Evolutionary conservation across 1,140 invertebrate genomes (phyloP), one percentile per base, ranked within the genome.

Genomic region (Grapholita molesta): DNA sequence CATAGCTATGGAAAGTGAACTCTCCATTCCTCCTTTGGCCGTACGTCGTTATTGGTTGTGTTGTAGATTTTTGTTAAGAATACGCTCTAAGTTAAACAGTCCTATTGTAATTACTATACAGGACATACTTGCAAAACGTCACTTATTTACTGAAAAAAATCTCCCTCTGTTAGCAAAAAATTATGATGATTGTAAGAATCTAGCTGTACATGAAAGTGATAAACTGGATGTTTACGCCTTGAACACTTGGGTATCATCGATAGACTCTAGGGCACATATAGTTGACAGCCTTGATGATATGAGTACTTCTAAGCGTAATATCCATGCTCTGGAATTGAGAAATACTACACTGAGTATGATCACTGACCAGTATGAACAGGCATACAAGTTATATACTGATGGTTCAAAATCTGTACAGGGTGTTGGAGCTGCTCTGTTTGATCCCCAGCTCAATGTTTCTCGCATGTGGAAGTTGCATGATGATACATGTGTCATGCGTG

Each of bases 1-100:
- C 15, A 9, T 24, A 30, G 66, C 23, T 11, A 68, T 68, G 66
- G 66, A 68, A 42, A 55, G 48, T 68, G 66, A 68, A 33, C 30
- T 68, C 4, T 53, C 12, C 24, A 67, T 67, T 25, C 66, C 24
- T 21, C 66, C 66, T 5, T 9, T 38, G 35, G 35, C 9, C 11
- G 24, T 57, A 11, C 35, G 35, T 38, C 35, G 35, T 38, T 38
- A 38, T 38, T 38, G 35, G 35, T 15, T 38, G 35, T 3, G 35
- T 15, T 38, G 35, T 38, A 38, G 35, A 15, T 38, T 38, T 38
- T 38, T 38, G 11, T 3, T 38, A 38, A 15, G 9, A 12, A 15
- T n/a, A n/a, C n/a, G n/a, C n/a, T n/a, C n/a, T 38, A 15, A 38
- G 35, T 4, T 38, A 11, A 38, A 38, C 3, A 38, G 38, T n/a